A percentile compares a stretch with the other conserved stretches of the same genome.
phyloP scores from a whole-genome alignment of 2,797 vertebrate species.

The Xyrichtys novacula region DNA sequence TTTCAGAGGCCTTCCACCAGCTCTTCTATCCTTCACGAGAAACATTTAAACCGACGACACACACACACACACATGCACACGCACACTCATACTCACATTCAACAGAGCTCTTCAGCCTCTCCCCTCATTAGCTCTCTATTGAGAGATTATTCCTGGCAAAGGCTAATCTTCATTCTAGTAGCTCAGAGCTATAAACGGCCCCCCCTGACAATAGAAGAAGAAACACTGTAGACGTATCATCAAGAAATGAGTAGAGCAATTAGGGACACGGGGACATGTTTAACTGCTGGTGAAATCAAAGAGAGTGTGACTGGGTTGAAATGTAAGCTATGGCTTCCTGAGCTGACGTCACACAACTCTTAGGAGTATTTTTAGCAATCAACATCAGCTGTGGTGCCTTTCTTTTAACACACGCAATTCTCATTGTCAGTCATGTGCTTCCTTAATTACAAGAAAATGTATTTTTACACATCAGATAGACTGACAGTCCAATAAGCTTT shows the following conservation, averaged over 20 bases:
- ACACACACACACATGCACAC: constrained; percentile 1
- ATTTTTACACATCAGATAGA: background rate
- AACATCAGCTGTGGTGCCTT: background rate
- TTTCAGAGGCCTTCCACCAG: background rate
- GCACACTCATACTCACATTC: background rate
- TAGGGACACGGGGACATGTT: constrained; percentile 22
- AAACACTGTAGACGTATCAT: constrained; percentile 29
- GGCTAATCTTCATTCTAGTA: constrained; percentile 33
- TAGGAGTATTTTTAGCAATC: background rate
- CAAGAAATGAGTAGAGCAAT: constrained; percentile 33
- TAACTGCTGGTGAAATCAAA: background rate
- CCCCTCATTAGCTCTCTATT: constrained; percentile 43
- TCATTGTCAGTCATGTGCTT: background rate
- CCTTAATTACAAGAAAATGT: background rate
- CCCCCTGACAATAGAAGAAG: constrained; percentile 35
- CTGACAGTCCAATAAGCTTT: background rate
- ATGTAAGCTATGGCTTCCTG: background rate
- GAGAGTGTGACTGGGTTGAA: background rate
- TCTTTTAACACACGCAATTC: background rate
- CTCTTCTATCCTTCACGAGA: background rate
- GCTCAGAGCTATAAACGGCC: constrained; percentile 19
- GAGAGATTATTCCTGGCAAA: constrained; percentile 42
- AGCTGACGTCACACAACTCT: background rate
- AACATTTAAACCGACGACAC: background rate
- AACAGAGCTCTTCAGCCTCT: constrained; percentile 1